Conservation (phyloP, 1,140 invertebrate species). For the Pseudomyrmex dendroicus region DNA sequence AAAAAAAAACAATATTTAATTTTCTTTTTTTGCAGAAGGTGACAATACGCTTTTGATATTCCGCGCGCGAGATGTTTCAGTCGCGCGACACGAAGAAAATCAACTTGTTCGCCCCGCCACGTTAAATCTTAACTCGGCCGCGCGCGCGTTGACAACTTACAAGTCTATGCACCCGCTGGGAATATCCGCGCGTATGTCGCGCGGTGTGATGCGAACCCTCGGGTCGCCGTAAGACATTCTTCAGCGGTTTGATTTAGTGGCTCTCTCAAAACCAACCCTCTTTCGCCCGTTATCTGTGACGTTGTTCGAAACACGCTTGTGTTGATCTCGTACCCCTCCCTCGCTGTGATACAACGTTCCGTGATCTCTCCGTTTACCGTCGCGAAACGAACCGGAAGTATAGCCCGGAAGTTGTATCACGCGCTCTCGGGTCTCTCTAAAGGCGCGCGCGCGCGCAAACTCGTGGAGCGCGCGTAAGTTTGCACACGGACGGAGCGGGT, state of each 20-base stretch:
- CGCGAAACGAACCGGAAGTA: conserved; percentile 26
- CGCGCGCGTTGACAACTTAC: conserved; percentile 33
- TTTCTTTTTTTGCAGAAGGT: too few relatives aligned
- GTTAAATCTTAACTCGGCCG: conserved; percentile 35
- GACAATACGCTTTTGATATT: neutral
- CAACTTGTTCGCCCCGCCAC: neutral
- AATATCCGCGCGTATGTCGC: conserved; percentile 37
- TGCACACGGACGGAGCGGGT: neutral
- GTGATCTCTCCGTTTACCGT: neutral
- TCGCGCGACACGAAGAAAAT: neutral
- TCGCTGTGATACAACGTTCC: neutral
- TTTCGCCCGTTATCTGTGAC: conserved; percentile 19
- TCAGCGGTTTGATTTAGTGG: conserved; percentile 77
- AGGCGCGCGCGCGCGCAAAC: conserved; percentile 35
- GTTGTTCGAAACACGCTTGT: conserved; percentile 21
- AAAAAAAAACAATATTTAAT: too few relatives aligned
- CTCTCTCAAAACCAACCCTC: conserved; percentile 33
- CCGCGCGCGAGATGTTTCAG: too few relatives aligned
- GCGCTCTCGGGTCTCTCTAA: conserved; percentile 19
- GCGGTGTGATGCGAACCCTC: conserved; percentile 18
- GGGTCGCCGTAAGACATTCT: conserved; percentile 77
- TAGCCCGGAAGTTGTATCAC: conserved; percentile 22
- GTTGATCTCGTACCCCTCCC: neutral
- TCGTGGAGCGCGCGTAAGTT: neutral
- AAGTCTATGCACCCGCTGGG: conserved; percentile 31